Conservation (phyloP, 2,888 invertebrate genomes). For the Spilarctia lutea region DNA sequence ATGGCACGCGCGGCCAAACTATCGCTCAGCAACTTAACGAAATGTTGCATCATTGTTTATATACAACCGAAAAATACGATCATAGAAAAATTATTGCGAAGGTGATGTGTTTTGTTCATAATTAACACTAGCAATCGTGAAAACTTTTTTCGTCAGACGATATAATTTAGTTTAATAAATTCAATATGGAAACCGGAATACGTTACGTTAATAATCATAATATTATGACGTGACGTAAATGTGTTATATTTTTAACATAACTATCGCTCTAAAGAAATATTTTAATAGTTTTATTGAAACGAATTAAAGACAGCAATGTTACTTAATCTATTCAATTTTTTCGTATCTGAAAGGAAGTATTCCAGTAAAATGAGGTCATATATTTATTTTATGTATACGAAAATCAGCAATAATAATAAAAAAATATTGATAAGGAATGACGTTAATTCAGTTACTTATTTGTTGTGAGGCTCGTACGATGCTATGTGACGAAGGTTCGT, state of each 20-base stretch:
- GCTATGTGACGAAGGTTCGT: constrained; percentile 58
- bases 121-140: constrained; percentile 50
- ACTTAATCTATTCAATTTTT: not conserved
- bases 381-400: constrained; percentile 29
- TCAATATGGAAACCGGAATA: not conserved
- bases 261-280: not conserved
- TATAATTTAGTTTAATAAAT: constrained; percentile 1
- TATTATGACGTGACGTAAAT: not conserved
- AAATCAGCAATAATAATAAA: constrained; percentile 35
- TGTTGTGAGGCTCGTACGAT: constrained; percentile 47
- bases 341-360: constrained; percentile 11
- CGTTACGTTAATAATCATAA: not conserved
- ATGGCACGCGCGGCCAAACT: not conserved
- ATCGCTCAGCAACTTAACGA: constrained; percentile 36
- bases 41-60: constrained; percentile 58
- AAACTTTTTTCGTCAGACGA: constrained; percentile 60
- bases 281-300: not conserved
- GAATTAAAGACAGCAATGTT: not conserved
- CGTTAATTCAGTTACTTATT: constrained; percentile 41
- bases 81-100: constrained; percentile 20
- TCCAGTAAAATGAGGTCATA: constrained; percentile 39
- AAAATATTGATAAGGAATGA: constrained; percentile 33
- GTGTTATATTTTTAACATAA: not conserved
- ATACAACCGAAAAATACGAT: constrained; percentile 23
- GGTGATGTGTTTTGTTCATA: constrained; percentile 27